These are phyloP conservation scores for Naja naja DNA, from an alignment of 2,113 vertebrate genomes.

Conservation along the genomic window DNA sequence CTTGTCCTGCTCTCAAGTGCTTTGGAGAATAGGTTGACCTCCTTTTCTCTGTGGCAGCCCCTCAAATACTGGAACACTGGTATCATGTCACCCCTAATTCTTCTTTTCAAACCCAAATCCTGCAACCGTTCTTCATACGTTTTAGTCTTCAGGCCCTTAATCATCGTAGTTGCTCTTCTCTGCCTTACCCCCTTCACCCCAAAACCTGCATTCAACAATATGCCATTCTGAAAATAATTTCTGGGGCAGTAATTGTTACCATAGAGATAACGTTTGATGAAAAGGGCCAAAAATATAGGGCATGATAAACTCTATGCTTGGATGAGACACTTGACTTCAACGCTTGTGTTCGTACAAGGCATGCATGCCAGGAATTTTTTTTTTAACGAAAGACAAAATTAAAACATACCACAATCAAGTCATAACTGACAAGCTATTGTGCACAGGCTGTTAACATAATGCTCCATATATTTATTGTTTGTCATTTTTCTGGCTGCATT, in stretches of 20 bases:
- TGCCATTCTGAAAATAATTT: slow-evolving; percentile 83
- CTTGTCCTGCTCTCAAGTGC: not conserved
- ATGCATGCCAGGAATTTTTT: slow-evolving; percentile 72
- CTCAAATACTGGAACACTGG: not conserved
- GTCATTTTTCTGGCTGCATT: slow-evolving; percentile 85
- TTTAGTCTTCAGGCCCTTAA: not conserved
- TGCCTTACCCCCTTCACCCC: not conserved
- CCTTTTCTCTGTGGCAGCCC: not conserved
- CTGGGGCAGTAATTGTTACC: slow-evolving; percentile 84
- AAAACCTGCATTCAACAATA: slow-evolving; percentile 70
- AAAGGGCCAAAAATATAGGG: slow-evolving; percentile 87
- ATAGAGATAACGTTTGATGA: slow-evolving; percentile 90
- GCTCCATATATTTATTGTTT: slow-evolving; percentile 86
- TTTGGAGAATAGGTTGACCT: not conserved
- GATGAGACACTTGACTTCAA: slow-evolving; percentile 84
- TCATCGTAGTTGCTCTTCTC: slow-evolving; percentile 55
- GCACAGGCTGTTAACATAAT: slow-evolving; percentile 75
- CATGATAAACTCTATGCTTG: slow-evolving; percentile 80
- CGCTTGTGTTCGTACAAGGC: slow-evolving; percentile 78
- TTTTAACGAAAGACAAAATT: slow-evolving; percentile 86
- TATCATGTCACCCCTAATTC: not conserved
- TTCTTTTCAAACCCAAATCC: not conserved
- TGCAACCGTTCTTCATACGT: not conserved
- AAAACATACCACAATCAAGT: slow-evolving; percentile 82
- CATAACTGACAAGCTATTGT: slow-evolving; percentile 82